Base-by-base conservation (phyloP, 2,113 vertebrate genomes). In the Amblyornis subalaris region DNA sequence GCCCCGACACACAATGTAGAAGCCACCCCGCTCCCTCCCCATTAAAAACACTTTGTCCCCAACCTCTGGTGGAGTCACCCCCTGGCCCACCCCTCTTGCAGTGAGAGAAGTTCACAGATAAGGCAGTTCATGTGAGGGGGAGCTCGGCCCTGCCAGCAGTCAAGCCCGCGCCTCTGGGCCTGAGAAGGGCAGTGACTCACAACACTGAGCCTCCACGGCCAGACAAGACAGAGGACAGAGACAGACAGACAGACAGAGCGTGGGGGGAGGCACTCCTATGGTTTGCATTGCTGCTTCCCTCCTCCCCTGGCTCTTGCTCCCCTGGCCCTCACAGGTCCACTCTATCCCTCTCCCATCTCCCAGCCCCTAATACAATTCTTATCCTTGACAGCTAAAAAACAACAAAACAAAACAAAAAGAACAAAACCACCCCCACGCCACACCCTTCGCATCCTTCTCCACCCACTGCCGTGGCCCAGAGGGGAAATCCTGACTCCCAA, bases 91-190 rank as follows among this genome's bases (percentile, higher is more conserved):
- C 86, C 89, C 91, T 95, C 95, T 91, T 42, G 15, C 84, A 95
- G 92, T 54, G 91, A 94, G 94, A 89, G 93, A 96, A 97, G 90
- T 96, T 96, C 96, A 97, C 95, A 95, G 90, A 94, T 98, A 98
- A 98, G 97, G 97, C 97, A 98, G 97, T 96, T 97, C 75, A 48
- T 93, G 96, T 92, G 85, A 97, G 96, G 97, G 92, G 96, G 89
- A 96, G 94, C 95, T 85, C 26, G 36, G 97, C 96, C 95, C 95
- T 96, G 92, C 94, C 97, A 96, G 91, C 40, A 2, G 91, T 74
- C 90, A 95, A 95, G 91, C 66, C 78, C 14, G 18, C 28, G 40
- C 88, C 67, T 96, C 93, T 90, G 88, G 92, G 94, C 97, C 96
- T 88, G 90, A 94, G 93, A 89, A 95, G 94, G 94, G 88, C 95